phyloP scores from a whole-genome alignment of 64 coral and sea anemone species.

The Montipora sp. region DNA sequence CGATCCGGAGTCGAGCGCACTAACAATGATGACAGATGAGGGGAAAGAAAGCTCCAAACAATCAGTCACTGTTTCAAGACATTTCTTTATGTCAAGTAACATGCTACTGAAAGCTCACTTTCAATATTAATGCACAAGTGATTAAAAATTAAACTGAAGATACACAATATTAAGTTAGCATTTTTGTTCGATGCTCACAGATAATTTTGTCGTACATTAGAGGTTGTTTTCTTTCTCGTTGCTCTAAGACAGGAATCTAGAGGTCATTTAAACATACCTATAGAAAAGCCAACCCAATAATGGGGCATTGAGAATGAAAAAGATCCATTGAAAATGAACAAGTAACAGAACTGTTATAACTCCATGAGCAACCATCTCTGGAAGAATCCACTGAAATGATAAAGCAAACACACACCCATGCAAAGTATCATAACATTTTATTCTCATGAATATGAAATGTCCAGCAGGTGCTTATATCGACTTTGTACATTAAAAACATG shows the following conservation, averaged over 20 bases:
- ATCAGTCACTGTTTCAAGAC: too few relatives aligned
- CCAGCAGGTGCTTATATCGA: neutral
- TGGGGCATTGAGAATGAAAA: constrained; percentile 87
- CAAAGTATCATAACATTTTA: neutral
- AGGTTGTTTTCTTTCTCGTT: neutral
- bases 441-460: neutral
- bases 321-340: constrained; percentile 89
- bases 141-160: neutral
- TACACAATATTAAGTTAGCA: neutral
- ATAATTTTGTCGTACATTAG: too few relatives aligned
- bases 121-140: neutral
- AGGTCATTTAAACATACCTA: constrained; percentile 51
- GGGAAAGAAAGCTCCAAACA: too few relatives aligned
- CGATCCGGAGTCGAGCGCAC: too few relatives aligned
- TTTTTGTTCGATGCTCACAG: too few relatives aligned
- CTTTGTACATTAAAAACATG: neutral
- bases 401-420: neutral
- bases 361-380: constrained; percentile 92
- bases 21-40: too few relatives aligned
- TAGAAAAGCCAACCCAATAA: constrained; percentile 88
- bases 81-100: too few relatives aligned
- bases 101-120: too few relatives aligned
- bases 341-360: constrained; percentile 75
- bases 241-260: neutral
- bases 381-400: constrained; percentile 85